Evolutionary conservation across 2,113 vertebrate species (phyloP).

Genomic region (Prinia subflava): DNA sequence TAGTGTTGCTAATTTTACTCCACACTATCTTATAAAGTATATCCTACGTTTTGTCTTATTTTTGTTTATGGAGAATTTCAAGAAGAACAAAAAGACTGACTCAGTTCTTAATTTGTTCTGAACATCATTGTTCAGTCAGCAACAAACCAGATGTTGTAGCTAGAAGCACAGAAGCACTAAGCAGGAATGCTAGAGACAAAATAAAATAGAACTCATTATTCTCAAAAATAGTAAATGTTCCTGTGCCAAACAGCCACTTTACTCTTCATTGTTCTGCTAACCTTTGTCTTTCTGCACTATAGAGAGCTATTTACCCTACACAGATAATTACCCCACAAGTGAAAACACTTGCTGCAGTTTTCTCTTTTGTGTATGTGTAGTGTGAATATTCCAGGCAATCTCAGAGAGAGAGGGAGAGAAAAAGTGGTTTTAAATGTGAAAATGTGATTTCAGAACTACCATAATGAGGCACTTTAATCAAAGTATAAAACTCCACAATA

Average conservation of each 20-base stretch:
- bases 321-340: slow-evolving; percentile 10
- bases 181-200: not conserved
- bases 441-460: slow-evolving; percentile 5
- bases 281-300: not conserved
- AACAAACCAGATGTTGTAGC: slow-evolving; percentile 11
- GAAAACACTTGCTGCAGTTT: slow-evolving; percentile 30
- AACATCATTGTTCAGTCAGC: not conserved
- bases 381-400: slow-evolving; percentile 3
- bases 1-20: not conserved
- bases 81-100: not conserved
- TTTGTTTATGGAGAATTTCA: not conserved
- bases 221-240: not conserved
- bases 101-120: not conserved
- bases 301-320: slow-evolving; percentile 1
- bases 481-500: not conserved
- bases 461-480: not conserved
- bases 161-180: not conserved
- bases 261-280: not conserved
- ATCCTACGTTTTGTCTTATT: not conserved
- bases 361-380: not conserved
- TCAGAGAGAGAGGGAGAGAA: not conserved
- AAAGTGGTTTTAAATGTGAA: not conserved
- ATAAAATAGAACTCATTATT: slow-evolving; percentile 9
- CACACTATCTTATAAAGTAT: not conserved
- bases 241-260: not conserved